A percentile compares a stretch with the other conserved stretches of the same genome.
Evolutionary conservation across 2,113 vertebrate species (phyloP).

Genomic region (Carassius gibelio): DNA sequence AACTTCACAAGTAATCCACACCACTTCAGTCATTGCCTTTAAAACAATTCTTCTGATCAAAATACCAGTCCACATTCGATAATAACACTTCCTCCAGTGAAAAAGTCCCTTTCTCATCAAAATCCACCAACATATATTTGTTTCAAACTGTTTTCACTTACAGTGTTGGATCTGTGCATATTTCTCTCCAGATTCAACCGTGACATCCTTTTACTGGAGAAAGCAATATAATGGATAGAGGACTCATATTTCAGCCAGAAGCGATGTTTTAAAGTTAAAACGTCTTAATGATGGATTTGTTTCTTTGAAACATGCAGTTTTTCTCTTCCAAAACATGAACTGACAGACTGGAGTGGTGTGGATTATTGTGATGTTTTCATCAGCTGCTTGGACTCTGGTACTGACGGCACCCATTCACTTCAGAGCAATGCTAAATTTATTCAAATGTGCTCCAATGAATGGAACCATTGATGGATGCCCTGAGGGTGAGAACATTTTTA

Average conservation of each 20-base stretch:
- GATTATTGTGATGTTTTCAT: background rate
- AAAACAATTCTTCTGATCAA: background rate
- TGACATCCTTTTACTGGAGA: background rate
- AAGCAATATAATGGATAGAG: background rate
- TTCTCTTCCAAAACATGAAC: background rate
- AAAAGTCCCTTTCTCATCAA: too few species aligned
- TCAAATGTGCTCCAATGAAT: background rate
- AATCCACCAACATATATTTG: background rate
- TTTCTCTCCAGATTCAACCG: background rate
- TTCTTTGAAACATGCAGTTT: background rate
- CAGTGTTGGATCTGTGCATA: background rate
- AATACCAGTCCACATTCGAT: background rate
- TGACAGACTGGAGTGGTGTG: background rate
- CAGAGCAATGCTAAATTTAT: background rate
- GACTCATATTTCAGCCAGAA: background rate
- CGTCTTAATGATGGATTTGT: background rate
- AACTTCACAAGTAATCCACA: background rate
- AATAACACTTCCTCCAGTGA: background rate
- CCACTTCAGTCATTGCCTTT: background rate
- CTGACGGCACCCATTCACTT: background rate
- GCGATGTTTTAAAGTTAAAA: background rate
- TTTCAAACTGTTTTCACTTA: background rate
- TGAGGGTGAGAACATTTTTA: background rate
- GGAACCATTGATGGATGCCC: background rate
- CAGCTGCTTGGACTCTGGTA: background rate